phyloP scores from a whole-genome alignment of 2,888 invertebrate species.

The Cancer borealis region DNA sequence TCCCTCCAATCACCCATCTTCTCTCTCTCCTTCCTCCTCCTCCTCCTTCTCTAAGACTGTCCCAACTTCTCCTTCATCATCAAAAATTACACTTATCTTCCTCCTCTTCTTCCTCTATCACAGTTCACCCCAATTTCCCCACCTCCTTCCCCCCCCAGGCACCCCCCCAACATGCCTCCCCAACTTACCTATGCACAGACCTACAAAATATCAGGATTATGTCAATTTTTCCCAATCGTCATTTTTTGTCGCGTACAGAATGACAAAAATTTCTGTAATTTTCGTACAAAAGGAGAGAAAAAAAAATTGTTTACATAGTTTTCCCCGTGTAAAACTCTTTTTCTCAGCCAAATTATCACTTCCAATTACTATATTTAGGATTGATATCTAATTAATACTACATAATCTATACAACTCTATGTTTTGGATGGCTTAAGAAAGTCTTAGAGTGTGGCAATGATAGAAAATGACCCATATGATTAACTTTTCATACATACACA shows the following conservation, averaged over 20 bases:
- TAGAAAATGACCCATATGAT: too few species aligned
- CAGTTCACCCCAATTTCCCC: background rate
- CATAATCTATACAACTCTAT: too few species aligned
- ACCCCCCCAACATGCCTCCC: background rate
- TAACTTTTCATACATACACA: too few species aligned
- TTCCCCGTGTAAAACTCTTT: background rate
- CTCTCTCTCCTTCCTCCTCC: too few species aligned
- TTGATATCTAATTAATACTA: too few species aligned
- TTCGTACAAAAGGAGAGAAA: background rate
- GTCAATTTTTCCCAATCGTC: background rate
- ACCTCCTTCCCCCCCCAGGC: background rate
- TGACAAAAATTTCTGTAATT: background rate
- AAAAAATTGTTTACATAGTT: background rate
- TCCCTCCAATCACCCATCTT: too few species aligned
- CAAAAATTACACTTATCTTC: too few species aligned
- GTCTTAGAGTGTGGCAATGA: too few species aligned
- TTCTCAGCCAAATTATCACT: background rate
- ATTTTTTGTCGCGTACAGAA: background rate
- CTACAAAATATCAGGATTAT: constrained; percentile 25
- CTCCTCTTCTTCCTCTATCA: background rate
- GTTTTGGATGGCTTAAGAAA: too few species aligned
- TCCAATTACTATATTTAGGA: too few species aligned
- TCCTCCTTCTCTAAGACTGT: too few species aligned
- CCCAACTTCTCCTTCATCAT: too few species aligned
- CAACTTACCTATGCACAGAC: constrained; percentile 43